Evolutionary conservation across 2,888 invertebrate species (phyloP).

Genomic region (Athalia circularis): DNA sequence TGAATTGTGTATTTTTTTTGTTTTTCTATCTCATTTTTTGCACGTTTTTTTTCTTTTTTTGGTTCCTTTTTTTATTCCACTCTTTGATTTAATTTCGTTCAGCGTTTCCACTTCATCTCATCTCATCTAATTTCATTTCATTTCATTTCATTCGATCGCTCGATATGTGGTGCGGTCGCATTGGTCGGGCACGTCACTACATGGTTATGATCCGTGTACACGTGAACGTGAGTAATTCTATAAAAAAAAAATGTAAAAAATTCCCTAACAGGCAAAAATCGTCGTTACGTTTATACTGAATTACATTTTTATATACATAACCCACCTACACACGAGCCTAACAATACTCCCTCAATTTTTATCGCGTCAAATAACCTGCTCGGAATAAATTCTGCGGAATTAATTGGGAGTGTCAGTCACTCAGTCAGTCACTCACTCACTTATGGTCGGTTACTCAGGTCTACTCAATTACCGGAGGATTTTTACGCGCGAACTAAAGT

Average conservation of each 20-base stretch:
- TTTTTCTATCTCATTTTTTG: neutral
- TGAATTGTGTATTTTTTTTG: neutral
- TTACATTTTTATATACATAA: neutral
- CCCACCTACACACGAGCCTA: too few relatives aligned
- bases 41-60: neutral
- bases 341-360: slow-evolving; percentile 6
- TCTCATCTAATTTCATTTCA: slow-evolving; percentile 9
- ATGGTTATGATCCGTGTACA: too few relatives aligned
- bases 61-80: neutral
- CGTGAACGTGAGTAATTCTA: too few relatives aligned
- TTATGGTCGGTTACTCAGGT: slow-evolving; percentile 21
- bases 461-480: slow-evolving; percentile 21
- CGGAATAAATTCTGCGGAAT: slow-evolving; percentile 7
- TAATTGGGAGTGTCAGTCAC: slow-evolving; percentile 16
- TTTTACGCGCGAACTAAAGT: neutral
- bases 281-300: neutral
- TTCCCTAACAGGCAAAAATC: neutral
- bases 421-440: slow-evolving; percentile 24
- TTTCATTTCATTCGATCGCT: slow-evolving; percentile 28
- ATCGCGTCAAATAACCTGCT: slow-evolving; percentile 3
- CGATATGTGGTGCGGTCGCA: neutral
- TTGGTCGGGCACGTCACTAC: neutral
- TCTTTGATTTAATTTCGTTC: neutral
- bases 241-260: too few relatives aligned
- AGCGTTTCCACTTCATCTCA: neutral